A percentile compares a stretch with the other conserved stretches of the same genome.
These are phyloP conservation scores for Octodonta nipae DNA, from an alignment of 2,888 invertebrate species.

Conservation along the genomic window DNA sequence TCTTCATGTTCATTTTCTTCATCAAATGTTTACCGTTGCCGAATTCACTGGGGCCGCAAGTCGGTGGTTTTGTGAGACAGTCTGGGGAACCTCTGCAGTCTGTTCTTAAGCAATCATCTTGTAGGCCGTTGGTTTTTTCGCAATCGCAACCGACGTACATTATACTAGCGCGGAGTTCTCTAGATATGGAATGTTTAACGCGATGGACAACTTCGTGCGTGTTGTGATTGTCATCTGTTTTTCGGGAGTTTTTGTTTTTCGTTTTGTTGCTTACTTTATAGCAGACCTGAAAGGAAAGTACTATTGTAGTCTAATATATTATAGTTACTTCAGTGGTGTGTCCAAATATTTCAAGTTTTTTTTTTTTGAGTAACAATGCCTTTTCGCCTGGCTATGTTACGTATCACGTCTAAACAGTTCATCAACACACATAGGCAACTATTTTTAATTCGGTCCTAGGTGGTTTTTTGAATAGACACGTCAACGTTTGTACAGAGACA, in stretches of 20 bases:
- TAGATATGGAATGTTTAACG: constrained; percentile 34
- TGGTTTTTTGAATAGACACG: no score
- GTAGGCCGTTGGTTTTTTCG: constrained; percentile 45
- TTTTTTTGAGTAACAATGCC: no score
- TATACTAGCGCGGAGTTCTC: constrained; percentile 41
- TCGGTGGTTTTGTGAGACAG: constrained; percentile 39
- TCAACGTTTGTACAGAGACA: no score
- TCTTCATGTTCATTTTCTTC: constrained; percentile 17
- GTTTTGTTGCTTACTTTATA: constrained; percentile 14
- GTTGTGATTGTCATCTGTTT: constrained; percentile 4
- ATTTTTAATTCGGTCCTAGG: no score
- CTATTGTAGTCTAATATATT: no score
- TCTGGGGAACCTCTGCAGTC: constrained; percentile 39
- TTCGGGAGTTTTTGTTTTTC: constrained; percentile 3
- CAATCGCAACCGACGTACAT: constrained; percentile 45
- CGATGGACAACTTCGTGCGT: constrained; percentile 9
- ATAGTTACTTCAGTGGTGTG: no score
- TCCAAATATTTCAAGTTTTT: no score
- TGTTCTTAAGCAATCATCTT: constrained; percentile 44
- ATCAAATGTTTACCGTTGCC: constrained; percentile 29
- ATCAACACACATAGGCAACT: no score
- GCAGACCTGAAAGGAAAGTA: constrained; percentile 20
- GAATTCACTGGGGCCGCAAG: constrained; percentile 36
- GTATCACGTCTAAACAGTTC: no score
- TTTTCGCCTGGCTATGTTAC: no score